Evolutionary conservation across 2,888 invertebrate genomes (phyloP), one percentile per base, ranked within the genome.

Genomic region (Plusia festucae): DNA sequence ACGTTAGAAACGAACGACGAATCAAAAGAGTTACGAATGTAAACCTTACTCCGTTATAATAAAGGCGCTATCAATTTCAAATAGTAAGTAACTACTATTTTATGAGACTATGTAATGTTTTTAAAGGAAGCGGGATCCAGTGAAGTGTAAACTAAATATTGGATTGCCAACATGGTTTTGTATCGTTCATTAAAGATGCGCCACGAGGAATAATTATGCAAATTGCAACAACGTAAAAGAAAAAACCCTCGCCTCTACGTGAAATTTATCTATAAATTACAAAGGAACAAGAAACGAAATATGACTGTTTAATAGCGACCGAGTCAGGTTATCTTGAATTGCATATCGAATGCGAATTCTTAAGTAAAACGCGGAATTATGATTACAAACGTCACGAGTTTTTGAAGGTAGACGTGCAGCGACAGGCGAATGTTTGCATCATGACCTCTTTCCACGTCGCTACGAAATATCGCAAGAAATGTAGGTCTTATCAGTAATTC

Each of bases 371-470:
- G 20, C 46, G 20, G 20, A 49, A 49, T 20, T 20, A 2, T 9
- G 46, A 20, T 20, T 46, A 46, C 46, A 46, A 49, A 49, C 20
- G 20, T 20, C 46, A 49, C 46, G 9, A 46, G 46, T 49, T 49
- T 49, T 49, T 20, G 15, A 52, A 52, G 15, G n/a, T 24, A 51
- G 22, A 51, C 51, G 15, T 20, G 22, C 24, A 52, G 56, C 20
- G 22, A 52, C 44, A 68, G 46, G 63, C 44, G 57, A 34, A 27
- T 60, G 32, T 56, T 34, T 49, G 24, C 53, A 65, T 56, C 22
- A 30, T 70, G 65, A 70, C 56, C 53, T 70, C 60, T 60, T 70
- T 65, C 46, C 40, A 34, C 51, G 8, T 30, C 53, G 53, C 54
- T 34, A 44, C 16, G 40, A 60, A 59, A 69, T 65, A 20, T 44